Conservation (phyloP, 1,140 invertebrate species). For the Calycopis cecrops region DNA sequence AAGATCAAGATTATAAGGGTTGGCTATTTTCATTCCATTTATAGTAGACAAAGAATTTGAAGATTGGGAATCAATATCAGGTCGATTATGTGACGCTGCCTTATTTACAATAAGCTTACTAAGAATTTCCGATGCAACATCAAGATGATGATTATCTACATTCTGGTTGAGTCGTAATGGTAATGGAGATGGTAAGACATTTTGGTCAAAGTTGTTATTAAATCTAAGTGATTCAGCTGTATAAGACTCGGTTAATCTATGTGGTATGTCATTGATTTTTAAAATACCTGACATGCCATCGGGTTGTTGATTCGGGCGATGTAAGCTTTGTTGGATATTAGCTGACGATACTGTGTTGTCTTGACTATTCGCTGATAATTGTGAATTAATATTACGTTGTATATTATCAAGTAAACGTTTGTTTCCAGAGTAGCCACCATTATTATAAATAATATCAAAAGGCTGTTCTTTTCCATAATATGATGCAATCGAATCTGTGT, state of each 20-base stretch:
- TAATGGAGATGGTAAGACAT: slow-evolving; percentile 42
- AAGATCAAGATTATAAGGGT: slow-evolving; percentile 69
- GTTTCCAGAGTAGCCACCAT: slow-evolving; percentile 31
- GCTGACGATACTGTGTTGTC: slow-evolving; percentile 39
- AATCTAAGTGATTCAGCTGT: slow-evolving; percentile 36
- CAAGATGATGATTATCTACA: slow-evolving; percentile 61
- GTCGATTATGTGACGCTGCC: slow-evolving; percentile 38
- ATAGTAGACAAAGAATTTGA: slow-evolving; percentile 53
- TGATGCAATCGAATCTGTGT: slow-evolving; percentile 33
- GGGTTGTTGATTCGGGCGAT: slow-evolving; percentile 31
- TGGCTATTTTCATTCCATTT: slow-evolving; percentile 65
- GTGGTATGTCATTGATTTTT: slow-evolving; percentile 60
- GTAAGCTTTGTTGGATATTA: slow-evolving; percentile 36
- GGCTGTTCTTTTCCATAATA: slow-evolving; percentile 37
- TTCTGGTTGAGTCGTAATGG: slow-evolving; percentile 66
- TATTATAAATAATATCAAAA: slow-evolving; percentile 34
- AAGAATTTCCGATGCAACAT: slow-evolving; percentile 51
- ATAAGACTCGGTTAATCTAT: slow-evolving; percentile 46
- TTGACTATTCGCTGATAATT: slow-evolving; percentile 35
- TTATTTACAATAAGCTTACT: slow-evolving; percentile 54
- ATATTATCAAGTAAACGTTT: slow-evolving; percentile 26
- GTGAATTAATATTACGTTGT: slow-evolving; percentile 29
- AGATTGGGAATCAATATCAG: slow-evolving; percentile 50
- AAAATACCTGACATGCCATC: slow-evolving; percentile 44
- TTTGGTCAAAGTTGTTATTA: slow-evolving; percentile 51